phyloP scores from a whole-genome alignment of 2,888 invertebrate genomes.

The Strigamia maritima region DNA sequence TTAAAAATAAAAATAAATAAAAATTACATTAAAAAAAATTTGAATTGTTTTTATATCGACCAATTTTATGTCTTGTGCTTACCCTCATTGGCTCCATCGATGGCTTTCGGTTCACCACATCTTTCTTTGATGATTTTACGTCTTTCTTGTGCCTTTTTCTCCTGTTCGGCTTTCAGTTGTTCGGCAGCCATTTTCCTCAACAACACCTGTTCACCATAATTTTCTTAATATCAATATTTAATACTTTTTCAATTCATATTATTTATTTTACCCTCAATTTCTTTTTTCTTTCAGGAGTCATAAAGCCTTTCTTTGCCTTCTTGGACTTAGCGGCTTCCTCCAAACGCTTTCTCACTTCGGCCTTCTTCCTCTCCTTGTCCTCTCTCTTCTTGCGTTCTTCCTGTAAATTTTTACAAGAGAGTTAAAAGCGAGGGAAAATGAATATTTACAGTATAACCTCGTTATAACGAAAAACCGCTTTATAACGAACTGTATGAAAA shows the following conservation, averaged over 20 bases:
- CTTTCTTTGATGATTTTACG: conserved; percentile 95
- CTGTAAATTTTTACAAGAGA: too few relatives aligned
- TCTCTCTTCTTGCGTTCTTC: conserved; percentile 97
- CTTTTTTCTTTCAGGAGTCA: conserved; percentile 99
- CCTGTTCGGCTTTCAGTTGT: conserved; percentile 98
- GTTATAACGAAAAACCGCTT: too few relatives aligned
- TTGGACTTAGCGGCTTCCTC: conserved; percentile 98
- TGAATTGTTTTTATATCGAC: too few relatives aligned
- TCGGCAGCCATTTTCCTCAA: conserved; percentile 99
- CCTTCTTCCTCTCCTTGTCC: conserved; percentile 97
- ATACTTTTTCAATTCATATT: too few relatives aligned
- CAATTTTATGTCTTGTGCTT: too few relatives aligned
- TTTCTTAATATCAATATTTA: too few relatives aligned
- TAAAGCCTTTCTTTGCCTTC: conserved; percentile 99
- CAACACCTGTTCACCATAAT: too few relatives aligned
- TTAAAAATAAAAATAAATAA: too few relatives aligned
- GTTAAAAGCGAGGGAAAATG: too few relatives aligned
- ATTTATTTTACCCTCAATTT: conserved; percentile 78
- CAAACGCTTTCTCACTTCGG: conserved; percentile 97
- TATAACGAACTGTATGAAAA: too few relatives aligned
- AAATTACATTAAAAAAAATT: too few relatives aligned
- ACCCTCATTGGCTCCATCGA: conserved; percentile 94
- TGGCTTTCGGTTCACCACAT: conserved; percentile 85
- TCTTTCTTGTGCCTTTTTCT: conserved; percentile 96
- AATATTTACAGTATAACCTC: too few relatives aligned